Base-by-base conservation (phyloP, 2,888 invertebrate species). In the Drosophila hawaiiensis region DNA sequence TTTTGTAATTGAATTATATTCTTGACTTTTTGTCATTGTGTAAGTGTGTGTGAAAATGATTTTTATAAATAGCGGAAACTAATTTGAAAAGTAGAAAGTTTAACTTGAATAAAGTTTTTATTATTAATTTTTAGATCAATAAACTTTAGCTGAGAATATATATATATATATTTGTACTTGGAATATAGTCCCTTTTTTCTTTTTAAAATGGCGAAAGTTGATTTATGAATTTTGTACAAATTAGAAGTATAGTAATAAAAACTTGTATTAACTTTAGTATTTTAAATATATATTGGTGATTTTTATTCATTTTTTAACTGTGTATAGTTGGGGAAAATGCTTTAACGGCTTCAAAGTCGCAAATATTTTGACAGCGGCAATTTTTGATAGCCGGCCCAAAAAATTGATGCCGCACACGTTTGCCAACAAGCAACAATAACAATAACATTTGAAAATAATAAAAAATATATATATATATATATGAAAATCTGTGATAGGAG, bases 281-380 rank as follows among this genome's bases (percentile, higher is more conserved):
- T 12, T n/a, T 5, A 22, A 43, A 22, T 22, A 22, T 12, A 22
- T n/a, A 4, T 35, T 37, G 6, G 5, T 22, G n/a, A 4, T 41
- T n/a, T n/a, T 47, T 47, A 47, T 22, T 47, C 7, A 25, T 22
- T 47, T 47, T 47, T 7, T 4, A 47, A 16, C 14, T 22, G 47
- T 22, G 47, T 37, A 37, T 10, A 19, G 19, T 47, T 47, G 22
- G 7, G 22, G n/a, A 74, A 33, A 50, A 49, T 64, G 59, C 49
- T 53, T 41, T 66, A 60, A 77, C 73, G 66, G 54, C 39, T 61
- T 58, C 63, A 49, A 59, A 41, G 37, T 58, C 52, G 60, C 37
- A 70, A 73, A 76, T 78, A 63, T 72, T 79, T 75, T 78, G 79
- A 82, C 82, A 74, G 53, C 47, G 25, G 50, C 43, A 59, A n/a